A percentile compares a stretch with the other conserved stretches of the same genome.
Conservation (phyloP, 2,797 vertebrate species). For the Pseudocheirus occidentalis region DNA sequence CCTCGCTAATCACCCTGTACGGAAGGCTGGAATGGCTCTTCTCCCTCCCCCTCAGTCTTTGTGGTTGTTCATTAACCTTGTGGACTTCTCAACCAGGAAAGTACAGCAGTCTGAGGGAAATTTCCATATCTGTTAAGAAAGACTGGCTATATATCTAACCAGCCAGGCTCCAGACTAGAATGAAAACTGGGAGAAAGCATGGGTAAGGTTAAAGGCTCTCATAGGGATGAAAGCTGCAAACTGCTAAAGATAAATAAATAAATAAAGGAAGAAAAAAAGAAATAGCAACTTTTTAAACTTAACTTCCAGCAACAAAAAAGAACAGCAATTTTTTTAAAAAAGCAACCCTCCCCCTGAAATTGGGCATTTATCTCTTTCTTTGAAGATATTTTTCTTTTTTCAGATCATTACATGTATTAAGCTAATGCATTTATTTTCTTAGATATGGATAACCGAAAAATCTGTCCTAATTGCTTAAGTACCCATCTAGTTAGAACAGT, state of each 20-base stretch:
- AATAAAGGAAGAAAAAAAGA: background rate
- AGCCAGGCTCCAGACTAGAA: constrained; percentile 25
- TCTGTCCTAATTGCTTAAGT: background rate
- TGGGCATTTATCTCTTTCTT: background rate
- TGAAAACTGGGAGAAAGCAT: constrained; percentile 17
- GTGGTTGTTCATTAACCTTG: constrained; percentile 74
- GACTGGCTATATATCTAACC: background rate
- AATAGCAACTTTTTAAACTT: constrained; percentile 9
- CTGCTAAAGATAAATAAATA: background rate
- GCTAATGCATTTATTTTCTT: constrained; percentile 36
- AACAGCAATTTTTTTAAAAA: background rate
- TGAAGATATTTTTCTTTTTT: constrained; percentile 25
- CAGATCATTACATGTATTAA: constrained; percentile 55
- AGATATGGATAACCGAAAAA: constrained; percentile 47
- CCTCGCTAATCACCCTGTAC: background rate
- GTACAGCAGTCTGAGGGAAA: constrained; percentile 52
- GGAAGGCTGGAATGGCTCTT: constrained; percentile 25
- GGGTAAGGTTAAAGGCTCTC: background rate
- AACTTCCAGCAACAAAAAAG: constrained; percentile 36
- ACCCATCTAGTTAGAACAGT: constrained; percentile 5
- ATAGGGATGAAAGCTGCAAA: constrained; percentile 7
- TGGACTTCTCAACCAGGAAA: constrained; percentile 44
- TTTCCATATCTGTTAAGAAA: constrained; percentile 73
- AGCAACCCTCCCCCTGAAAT: background rate
- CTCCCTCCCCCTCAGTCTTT: constrained; percentile 56